phyloP scores from a whole-genome alignment of 2,888 invertebrate genomes.

The Drosophila macrospina region DNA sequence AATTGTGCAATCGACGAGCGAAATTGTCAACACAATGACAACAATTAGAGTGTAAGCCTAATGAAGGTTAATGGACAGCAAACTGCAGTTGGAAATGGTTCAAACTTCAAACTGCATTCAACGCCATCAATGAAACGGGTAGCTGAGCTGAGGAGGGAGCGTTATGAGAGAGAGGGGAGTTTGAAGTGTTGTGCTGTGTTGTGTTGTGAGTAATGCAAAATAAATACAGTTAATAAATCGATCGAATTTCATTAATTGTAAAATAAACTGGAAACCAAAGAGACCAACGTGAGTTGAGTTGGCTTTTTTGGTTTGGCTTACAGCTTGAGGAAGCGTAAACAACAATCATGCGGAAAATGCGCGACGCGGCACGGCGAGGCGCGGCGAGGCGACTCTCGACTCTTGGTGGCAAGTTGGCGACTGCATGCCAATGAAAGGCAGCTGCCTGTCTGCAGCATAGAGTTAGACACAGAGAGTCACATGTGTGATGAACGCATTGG shows the following conservation, averaged over 20 bases:
- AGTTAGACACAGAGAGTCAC: conserved; percentile 13
- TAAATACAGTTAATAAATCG: conserved; percentile 80
- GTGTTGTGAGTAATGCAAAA: conserved; percentile 37
- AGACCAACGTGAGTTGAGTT: conserved; percentile 22
- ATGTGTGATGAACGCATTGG: conserved; percentile 31
- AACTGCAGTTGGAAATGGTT: conserved; percentile 45
- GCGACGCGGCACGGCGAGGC: conserved; percentile 28
- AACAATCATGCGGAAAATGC: conserved; percentile 75
- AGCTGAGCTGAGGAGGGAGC: neutral
- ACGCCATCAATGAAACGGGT: conserved; percentile 8
- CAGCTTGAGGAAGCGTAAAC: conserved; percentile 62
- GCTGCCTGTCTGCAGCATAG: conserved; percentile 45
- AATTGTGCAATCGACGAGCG: conserved; percentile 69
- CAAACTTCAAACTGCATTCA: conserved; percentile 32
- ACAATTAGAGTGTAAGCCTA: conserved; percentile 47
- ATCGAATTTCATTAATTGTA: conserved; percentile 83
- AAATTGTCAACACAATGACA: conserved; percentile 66
- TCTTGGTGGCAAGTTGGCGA: conserved; percentile 37
- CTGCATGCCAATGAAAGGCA: conserved; percentile 68
- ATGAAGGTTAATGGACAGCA: conserved; percentile 80
- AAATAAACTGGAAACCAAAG: conserved; percentile 64
- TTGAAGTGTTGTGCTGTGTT: conserved; percentile 12
- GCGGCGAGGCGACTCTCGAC: conserved; percentile 27
- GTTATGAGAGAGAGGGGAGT: neutral
- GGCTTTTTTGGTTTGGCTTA: conserved; percentile 18